A percentile compares a stretch with the other conserved stretches of the same genome.
Evolutionary conservation across 2,888 invertebrate species (phyloP).

Genomic region (Sylvicola cinctus): DNA sequence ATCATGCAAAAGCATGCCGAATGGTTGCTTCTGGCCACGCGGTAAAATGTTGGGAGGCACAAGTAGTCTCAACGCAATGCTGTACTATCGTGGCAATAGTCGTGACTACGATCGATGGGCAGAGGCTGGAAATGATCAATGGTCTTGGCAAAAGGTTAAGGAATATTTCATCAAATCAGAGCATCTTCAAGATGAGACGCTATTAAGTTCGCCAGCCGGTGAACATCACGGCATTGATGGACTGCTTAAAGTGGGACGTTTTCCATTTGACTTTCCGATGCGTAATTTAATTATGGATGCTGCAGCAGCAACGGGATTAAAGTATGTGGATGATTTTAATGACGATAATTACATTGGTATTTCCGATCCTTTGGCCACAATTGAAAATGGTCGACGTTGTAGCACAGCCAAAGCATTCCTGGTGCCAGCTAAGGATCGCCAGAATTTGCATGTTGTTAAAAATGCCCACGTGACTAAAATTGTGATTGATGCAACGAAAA

Average conservation of each 20-base stretch:
- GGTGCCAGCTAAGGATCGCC: constrained; percentile 26
- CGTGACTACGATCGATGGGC: constrained; percentile 44
- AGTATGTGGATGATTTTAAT: constrained; percentile 37
- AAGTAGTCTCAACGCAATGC: constrained; percentile 40
- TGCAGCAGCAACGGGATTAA: constrained; percentile 39
- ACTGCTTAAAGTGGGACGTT: constrained; percentile 25
- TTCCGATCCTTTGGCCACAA: constrained; percentile 25
- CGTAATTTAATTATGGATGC: constrained; percentile 39
- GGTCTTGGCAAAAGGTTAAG: constrained; percentile 55
- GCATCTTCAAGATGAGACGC: constrained; percentile 32
- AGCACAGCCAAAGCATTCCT: constrained; percentile 56
- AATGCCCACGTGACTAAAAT: constrained; percentile 33
- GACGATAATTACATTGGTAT: constrained; percentile 28
- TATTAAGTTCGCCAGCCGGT: constrained; percentile 10
- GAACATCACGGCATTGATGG: constrained; percentile 17
- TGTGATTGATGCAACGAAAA: constrained; percentile 25
- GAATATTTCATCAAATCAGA: constrained; percentile 66
- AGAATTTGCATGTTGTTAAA: constrained; percentile 36
- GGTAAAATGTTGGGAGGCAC: constrained; percentile 45
- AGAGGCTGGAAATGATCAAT: constrained; percentile 34
- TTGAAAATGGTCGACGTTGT: constrained; percentile 43
- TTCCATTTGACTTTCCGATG: constrained; percentile 22
- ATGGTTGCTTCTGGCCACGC: constrained; percentile 30
- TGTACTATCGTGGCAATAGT: constrained; percentile 40
- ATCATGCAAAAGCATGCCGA: constrained; percentile 19